Conservation (phyloP, 2,797 vertebrate genomes). For the Arremon aurantiirostris region DNA sequence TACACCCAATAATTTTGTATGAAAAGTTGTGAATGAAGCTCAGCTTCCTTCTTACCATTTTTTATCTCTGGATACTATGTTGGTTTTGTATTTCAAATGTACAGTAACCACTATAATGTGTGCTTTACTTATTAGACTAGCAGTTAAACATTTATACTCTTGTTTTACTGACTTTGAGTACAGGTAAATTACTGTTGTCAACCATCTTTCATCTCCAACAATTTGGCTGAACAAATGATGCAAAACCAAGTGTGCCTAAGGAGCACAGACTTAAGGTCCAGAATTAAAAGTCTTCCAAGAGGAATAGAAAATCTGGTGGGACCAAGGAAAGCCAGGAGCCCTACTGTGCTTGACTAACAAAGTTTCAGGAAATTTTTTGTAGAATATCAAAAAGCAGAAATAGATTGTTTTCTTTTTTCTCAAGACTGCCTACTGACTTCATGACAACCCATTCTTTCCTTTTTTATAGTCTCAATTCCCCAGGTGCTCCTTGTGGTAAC, state of each 20-base stretch:
- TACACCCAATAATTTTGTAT: background rate
- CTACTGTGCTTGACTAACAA: background rate
- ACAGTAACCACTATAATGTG: background rate
- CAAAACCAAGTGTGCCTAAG: background rate
- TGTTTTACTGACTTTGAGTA: background rate
- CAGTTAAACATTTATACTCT: background rate
- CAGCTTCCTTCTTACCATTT: background rate
- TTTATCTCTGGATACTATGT: background rate
- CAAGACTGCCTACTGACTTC: background rate
- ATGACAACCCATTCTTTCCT: background rate
- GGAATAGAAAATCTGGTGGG: background rate
- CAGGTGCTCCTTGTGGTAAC: background rate
- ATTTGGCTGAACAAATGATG: background rate
- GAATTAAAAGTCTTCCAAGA: background rate
- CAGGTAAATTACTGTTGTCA: background rate
- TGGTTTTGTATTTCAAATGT: background rate
- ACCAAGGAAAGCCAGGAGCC: background rate
- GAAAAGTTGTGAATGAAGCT: background rate
- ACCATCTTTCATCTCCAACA: background rate
- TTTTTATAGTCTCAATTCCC: background rate
- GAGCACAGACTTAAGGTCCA: background rate
- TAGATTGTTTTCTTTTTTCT: background rate
- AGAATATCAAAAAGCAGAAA: background rate
- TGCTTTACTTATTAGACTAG: background rate
- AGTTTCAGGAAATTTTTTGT: background rate